Evolutionary conservation across 2,797 vertebrate species (phyloP).

Genomic region (Alosa sapidissima): DNA sequence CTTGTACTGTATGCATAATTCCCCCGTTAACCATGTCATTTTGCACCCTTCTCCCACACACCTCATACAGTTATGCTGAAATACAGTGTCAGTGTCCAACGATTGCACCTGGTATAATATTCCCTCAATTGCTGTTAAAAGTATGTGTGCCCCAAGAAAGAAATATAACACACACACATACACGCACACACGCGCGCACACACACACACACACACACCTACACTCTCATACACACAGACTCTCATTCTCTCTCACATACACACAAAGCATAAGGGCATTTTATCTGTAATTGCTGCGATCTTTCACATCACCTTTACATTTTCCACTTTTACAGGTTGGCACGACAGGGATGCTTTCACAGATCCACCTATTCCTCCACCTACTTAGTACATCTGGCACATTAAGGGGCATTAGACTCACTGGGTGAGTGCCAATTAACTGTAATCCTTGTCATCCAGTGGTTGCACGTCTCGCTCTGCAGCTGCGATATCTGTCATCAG

Average conservation of each 20-base stretch:
- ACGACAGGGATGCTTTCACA: slow-evolving; percentile 11
- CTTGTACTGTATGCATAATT: slow-evolving; percentile 15
- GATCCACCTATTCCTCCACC: background rate
- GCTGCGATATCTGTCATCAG: slow-evolving; percentile 1
- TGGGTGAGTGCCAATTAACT: slow-evolving; percentile 24
- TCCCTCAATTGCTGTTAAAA: background rate
- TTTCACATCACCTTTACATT: slow-evolving; percentile 1
- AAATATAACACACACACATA: background rate
- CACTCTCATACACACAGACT: background rate
- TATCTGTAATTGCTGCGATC: background rate
- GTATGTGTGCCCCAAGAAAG: background rate
- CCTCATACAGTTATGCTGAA: background rate
- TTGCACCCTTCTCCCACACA: slow-evolving; percentile 17
- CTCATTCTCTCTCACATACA: no score
- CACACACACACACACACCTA: background rate
- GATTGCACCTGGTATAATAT: background rate
- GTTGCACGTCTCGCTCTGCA: background rate
- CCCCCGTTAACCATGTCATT: background rate
- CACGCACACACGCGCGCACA: background rate
- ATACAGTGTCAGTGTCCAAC: background rate
- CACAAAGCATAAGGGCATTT: background rate
- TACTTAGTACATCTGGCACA: slow-evolving; percentile 3
- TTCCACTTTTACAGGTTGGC: background rate
- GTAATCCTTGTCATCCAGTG: slow-evolving; percentile 3
- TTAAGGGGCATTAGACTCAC: slow-evolving; percentile 20